Evolutionary conservation across 2,888 invertebrate genomes (phyloP), one percentile per base, ranked within the genome.

Genomic region (Miltochrista miniata): DNA sequence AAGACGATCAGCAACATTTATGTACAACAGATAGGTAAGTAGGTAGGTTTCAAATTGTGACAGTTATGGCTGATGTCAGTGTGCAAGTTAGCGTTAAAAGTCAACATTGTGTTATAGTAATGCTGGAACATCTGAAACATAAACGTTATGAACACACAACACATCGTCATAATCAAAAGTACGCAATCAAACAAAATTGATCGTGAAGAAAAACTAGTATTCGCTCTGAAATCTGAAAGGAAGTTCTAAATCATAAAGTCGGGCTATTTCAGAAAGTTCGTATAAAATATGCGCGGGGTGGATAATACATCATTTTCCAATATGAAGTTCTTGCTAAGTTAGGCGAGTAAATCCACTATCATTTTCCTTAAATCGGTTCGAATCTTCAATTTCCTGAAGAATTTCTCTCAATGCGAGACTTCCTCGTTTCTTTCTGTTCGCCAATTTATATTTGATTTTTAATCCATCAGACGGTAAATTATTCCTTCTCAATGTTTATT

Each of bases 1-100:
- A 87, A 84, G 72, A 85, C 85, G 83, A 59, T 72, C 80, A 85
- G 83, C 85, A 58, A 89, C 87, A 89, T 72, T 70, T 78, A 79
- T 81, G 72, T 77, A 81, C 79, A 81, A 81, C 76, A 79, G 8
- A 31, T 31, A 10, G 8, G 10, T 54, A 70, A 66, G 61, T 43
- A 55, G 55, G 45, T 58, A 31, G 2, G 8, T 31, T 11, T 7
- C n/a, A n/a, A n/a, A n/a, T n/a, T 62, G 57, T 63, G 44, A 67
- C 61, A 56, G 49, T 70, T 57, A 65, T 59, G 66, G 72, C 77
- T 76, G 74, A 71, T 77, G 75, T 81, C 72, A 70, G 75, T 74
- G 78, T 83, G 69, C 70, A 74, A 74, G 66, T 73, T 68, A 58
- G 62, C 55, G 64, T 72, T 76, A 60, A 66, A 68, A 55, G 60